Evolutionary conservation across 2,113 vertebrate species (phyloP), one percentile per base, ranked within the genome.

Genomic region (Neotoma lepida): DNA sequence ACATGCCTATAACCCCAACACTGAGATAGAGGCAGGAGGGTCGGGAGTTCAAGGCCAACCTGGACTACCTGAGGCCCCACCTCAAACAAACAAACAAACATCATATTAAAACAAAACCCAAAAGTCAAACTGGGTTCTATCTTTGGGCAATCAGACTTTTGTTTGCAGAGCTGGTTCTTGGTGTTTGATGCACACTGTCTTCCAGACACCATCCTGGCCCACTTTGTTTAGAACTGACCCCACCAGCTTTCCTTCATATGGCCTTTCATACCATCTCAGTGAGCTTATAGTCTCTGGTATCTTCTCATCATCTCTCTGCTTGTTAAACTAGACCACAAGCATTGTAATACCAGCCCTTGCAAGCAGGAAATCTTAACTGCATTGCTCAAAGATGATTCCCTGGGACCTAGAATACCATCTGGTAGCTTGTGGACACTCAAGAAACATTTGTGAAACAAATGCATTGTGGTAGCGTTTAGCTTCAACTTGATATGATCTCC

Each of bases 381-480:
- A 33, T 5, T 33, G 13, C 66, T 54, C 33, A 56, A 13, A 41
- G 68, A 7, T 61, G 81, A 77, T 61, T 78, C 66, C 24, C 35
- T 0, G 0, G 58, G 51, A 51, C 12, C 26, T 41, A 58, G 39
- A 74, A 70, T 7, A 41, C 58, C 87, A 63, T 1, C 33, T 77
- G 35, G 63, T 13, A 22, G 39, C 63, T 63, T 51, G 15, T n/a
- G 6, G 44, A 46, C 8, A 71, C 39, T 87, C 78, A 87, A 68
- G 66, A 84, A 89, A 58, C 63, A 84, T 44, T 54, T 76, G 14
- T 18, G 70, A 51, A 92, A 39, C 76, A 85, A 86, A 80, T 92
- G 74, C 76, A 70, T 92, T 74, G 18, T 35, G 90, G 86, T 2
- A 56, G 49, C 35, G 86, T 88, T 95, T 95, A 28, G 17, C 26